Base-by-base conservation (phyloP, 37 sponge, comb jelly and placozoan species). In the Cladorhizidae sp. region DNA sequence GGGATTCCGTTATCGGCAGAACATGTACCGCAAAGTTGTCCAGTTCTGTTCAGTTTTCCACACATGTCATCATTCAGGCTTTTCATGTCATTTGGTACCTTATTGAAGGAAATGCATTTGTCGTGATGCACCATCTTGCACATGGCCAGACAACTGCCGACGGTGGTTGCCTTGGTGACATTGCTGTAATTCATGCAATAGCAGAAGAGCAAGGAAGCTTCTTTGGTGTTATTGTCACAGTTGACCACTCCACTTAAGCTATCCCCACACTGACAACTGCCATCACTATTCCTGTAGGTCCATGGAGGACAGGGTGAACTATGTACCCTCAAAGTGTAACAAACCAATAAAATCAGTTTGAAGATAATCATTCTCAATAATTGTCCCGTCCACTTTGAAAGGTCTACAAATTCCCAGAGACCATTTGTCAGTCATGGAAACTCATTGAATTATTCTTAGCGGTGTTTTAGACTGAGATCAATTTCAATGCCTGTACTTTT, bases 11-110 rank as follows among this genome's bases (percentile, higher is more conserved):
- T 43, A 18, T 25, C 64, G 18, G 41, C 51, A 50, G 20, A 38
- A 50, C 82, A 82, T 1, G 40, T 38, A 28, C 82, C 82, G 73
- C 82, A 82, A 8, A 82, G 51, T 35, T 61, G 73, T 20, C 82
- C 82, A 11, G 8, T 59, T 64, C 82, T 58, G 52, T 72, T 82
- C 20, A 36, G 8, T 62, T 73, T 0, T 23, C 51, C 51, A 72
- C 82, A 82, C 50, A 73, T 52, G 2, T 41, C 26, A 6, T 40
- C 17, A 23, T 45, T 67, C 49, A 79, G 33, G 8, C 67, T 22
- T 5, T 39, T 40, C 8, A 2, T 68, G 40, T 68, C 28, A 33
- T 7, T 20, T 14, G 12, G 11, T 68, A 38, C 35, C 15, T 21
- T 40, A 7, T 39, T 39, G 23, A 49, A 1, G 22, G 61, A 61